Evolutionary conservation across 2,113 vertebrate species (phyloP), one percentile per base, ranked within the genome.

Genomic region (Zingel zingel): DNA sequence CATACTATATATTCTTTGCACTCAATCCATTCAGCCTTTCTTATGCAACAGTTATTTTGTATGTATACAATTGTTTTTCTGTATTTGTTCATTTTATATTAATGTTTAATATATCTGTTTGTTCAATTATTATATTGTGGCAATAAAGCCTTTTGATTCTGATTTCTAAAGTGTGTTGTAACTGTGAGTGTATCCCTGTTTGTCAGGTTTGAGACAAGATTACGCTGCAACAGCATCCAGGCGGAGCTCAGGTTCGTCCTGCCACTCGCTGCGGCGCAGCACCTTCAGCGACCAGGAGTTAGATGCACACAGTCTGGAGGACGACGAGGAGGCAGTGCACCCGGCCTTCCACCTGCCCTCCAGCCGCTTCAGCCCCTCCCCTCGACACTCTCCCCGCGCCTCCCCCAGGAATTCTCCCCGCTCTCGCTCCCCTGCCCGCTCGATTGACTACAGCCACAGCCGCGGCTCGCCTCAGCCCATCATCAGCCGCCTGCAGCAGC

Each of bases 231-330:
- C 96, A 3, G 96, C 98, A 0, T 99, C 99, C 58, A 95, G 99
- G 0, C 97, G 99, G 57, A 99, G 98, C 92, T 99, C 99, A 0
- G 98, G 99, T 54, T 99, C 99, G 1, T 99, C 99, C 10, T 99
- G 97, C 83, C 97, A 99, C 91, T 99, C 98, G 0, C 94, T 98
- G 65, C 95, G 98, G 45, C 96, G 98, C 79, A 97, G 98, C 89
- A 97, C 97, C 0, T 98, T 97, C 93, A 99, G 98, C 2, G 99
- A 99, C 92, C 98, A 99, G 94, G 99, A 99, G 91, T 95, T 99
- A 2, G 98, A 99, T 18, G 96, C 97, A 0, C 98, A 98, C 89
- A 99, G 98, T 86, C 96, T 99, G 92, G 98, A 99, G 76, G 98
- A 99, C 74, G 98, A 99, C 53, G 98, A 99, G 81, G 98, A 99